Percentiles rank a stretch among this genome's conserved stretches.
These are phyloP conservation scores for Capricornis sumatraensis DNA, from an alignment of 2,113 vertebrate species.

Conservation along the genomic window DNA sequence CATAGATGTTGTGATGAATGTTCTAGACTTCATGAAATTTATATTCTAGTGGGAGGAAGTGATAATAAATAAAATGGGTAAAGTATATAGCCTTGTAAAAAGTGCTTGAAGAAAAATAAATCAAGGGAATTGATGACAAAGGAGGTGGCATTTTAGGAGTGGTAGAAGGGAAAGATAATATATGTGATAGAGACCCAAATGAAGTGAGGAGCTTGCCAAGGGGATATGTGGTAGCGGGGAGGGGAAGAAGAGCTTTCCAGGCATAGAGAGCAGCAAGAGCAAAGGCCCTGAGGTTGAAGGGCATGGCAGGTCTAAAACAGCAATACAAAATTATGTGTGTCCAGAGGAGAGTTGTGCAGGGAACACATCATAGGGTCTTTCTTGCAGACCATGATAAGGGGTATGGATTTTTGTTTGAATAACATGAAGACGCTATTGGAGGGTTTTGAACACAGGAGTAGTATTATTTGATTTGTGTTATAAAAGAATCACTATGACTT, in stretches of 20 bases:
- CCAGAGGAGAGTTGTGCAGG: background rate
- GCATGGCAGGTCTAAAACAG: background rate
- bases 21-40: background rate
- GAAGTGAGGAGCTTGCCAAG: background rate
- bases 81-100: background rate
- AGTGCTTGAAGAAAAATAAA: constrained; percentile 8
- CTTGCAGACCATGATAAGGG: background rate
- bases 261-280: background rate
- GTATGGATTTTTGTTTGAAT: background rate
- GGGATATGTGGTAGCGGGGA: background rate
- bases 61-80: background rate
- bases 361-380: background rate
- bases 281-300: background rate
- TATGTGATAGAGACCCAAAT: background rate
- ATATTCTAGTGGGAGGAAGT: background rate
- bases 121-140: background rate
- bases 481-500: background rate
- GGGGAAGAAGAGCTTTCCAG: background rate
- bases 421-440: background rate
- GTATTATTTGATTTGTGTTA: background rate
- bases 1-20: background rate
- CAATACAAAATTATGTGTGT: background rate
- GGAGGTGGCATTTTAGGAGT: background rate
- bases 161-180: background rate
- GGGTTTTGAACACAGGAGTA: background rate